A percentile compares a stretch with the other conserved stretches of the same genome.
Conservation (phyloP, 2,113 vertebrate genomes). For the Hippocampus guttulatus region DNA sequence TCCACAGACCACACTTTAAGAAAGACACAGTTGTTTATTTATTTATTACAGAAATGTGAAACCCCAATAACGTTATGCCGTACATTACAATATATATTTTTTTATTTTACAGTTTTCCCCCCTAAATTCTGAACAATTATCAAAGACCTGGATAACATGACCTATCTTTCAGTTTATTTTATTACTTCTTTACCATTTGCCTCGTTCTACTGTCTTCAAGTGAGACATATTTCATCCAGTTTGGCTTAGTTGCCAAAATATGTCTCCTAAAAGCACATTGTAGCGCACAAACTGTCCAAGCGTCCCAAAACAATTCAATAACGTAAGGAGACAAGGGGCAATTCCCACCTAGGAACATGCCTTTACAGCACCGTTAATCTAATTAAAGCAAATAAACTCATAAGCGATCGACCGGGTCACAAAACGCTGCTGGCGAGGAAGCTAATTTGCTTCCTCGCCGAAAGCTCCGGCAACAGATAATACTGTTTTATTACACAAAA, state of each 20-base stretch:
- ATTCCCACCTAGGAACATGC: constrained; percentile 62
- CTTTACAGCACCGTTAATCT: constrained; percentile 76
- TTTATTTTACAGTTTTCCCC: too few relatives aligned
- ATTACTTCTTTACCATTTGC: background rate
- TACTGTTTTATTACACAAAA: constrained; percentile 83
- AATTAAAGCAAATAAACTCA: constrained; percentile 91
- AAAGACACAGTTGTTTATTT: background rate
- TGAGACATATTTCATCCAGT: background rate
- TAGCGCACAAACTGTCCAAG: constrained; percentile 36
- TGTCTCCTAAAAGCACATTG: background rate
- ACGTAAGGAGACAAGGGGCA: constrained; percentile 65
- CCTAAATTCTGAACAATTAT: background rate
- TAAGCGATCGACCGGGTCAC: constrained; percentile 80
- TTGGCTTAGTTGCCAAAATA: background rate
- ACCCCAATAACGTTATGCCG: too few relatives aligned
- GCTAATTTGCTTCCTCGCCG: constrained; percentile 82
- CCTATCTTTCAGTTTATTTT: too few relatives aligned
- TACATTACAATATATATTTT: too few relatives aligned
- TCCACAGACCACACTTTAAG: background rate
- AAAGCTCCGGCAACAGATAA: constrained; percentile 83
- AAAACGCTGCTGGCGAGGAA: constrained; percentile 77
- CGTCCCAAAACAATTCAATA: constrained; percentile 58
- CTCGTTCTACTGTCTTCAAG: background rate
- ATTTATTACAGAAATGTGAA: too few relatives aligned
- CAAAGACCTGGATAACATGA: background rate